A percentile compares a stretch with the other conserved stretches of the same genome.
Conservation (phyloP, 2,888 invertebrate genomes). For the Chloromyia formosa region DNA sequence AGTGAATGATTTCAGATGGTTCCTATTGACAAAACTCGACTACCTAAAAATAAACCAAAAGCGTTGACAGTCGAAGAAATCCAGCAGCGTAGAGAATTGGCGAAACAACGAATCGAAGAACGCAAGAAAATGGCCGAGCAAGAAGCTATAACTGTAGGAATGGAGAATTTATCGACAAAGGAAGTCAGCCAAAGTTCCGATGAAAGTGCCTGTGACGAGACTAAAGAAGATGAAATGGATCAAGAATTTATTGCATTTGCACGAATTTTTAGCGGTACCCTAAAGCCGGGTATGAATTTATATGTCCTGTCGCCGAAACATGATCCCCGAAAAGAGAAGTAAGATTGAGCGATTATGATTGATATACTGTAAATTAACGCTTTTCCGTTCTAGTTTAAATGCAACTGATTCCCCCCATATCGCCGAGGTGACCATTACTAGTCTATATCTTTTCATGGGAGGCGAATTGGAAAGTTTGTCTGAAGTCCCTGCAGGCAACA, state of each 20-base stretch:
- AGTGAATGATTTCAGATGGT: constrained; percentile 82
- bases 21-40: constrained; percentile 75
- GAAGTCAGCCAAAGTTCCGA: constrained; percentile 16
- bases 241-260: constrained; percentile 90
- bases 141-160: constrained; percentile 48
- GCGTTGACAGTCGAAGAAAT: constrained; percentile 80
- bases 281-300: constrained; percentile 78
- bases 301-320: constrained; percentile 90
- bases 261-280: constrained; percentile 88
- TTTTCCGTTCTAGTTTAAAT: no score
- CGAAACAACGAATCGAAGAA: constrained; percentile 73
- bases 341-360: no score
- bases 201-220: constrained; percentile 42
- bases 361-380: no score
- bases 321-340: constrained; percentile 73
- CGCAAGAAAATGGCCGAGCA: constrained; percentile 57
- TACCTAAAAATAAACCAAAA: constrained; percentile 84
- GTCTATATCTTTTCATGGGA: constrained; percentile 92
- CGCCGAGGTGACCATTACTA: constrained; percentile 68
- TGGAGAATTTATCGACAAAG: constrained; percentile 54
- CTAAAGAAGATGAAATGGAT: constrained; percentile 55
- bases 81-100: constrained; percentile 72
- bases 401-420: constrained; percentile 59
- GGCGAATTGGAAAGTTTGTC: constrained; percentile 84
- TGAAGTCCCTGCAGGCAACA: constrained; percentile 87